phyloP scores from a whole-genome alignment of 2,797 vertebrate genomes.

The Borostomias antarcticus region DNA sequence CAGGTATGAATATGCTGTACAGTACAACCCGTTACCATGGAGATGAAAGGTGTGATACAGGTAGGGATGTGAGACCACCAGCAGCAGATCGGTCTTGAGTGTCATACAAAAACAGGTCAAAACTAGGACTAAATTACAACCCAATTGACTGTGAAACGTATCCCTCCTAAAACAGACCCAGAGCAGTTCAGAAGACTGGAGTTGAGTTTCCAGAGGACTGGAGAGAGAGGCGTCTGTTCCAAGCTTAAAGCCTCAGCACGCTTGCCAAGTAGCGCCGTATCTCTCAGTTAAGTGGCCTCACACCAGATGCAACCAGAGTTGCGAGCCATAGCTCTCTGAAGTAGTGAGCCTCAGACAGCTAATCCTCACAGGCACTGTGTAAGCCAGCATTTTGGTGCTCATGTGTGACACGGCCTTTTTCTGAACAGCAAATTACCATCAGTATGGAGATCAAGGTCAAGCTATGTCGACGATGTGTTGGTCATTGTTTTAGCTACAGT shows the following conservation, averaged over 20 bases:
- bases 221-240: not conserved
- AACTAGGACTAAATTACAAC: too few relatives aligned
- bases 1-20: conserved; percentile 5
- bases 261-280: conserved; percentile 5
- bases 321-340: not conserved
- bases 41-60: not conserved
- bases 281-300: conserved; percentile 6
- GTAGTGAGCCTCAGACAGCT: conserved; percentile 2
- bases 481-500: not conserved
- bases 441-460: not conserved
- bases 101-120: too few relatives aligned
- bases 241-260: not conserved
- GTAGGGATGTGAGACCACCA: not conserved
- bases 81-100: not conserved
- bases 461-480: not conserved
- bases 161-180: too few relatives aligned
- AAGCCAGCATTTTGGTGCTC: not conserved
- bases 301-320: conserved; percentile 6
- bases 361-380: conserved; percentile 5
- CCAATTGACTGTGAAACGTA: too few relatives aligned
- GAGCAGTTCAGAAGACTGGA: not conserved
- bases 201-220: too few relatives aligned
- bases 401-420: not conserved
- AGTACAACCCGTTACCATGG: not conserved
- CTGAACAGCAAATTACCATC: not conserved